Conservation (phyloP, 2,113 vertebrate species). For the Bujurquina vittata region DNA sequence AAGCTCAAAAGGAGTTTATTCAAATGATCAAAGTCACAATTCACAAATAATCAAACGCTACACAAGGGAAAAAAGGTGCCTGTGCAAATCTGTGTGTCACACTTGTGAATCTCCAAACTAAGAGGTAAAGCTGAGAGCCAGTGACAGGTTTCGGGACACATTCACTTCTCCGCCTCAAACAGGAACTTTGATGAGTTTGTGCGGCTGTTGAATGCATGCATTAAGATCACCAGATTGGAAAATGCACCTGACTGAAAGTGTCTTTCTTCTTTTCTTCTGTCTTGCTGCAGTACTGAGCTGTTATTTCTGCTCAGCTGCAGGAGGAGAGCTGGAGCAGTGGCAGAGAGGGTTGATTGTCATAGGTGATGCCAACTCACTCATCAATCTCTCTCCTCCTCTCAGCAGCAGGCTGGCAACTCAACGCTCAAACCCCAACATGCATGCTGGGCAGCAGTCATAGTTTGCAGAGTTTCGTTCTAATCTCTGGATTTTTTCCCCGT, state of each 20-base stretch:
- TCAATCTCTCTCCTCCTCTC: neutral
- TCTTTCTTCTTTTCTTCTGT: neutral
- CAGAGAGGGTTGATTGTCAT: neutral
- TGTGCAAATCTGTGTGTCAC: too few relatives aligned
- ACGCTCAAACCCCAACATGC: neutral
- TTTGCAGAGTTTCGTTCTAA: neutral
- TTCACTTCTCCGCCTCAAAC: neutral
- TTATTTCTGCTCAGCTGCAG: neutral
- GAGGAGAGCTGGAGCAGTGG: neutral
- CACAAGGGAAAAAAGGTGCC: too few relatives aligned
- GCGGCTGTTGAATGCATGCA: neutral
- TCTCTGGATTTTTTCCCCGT: neutral
- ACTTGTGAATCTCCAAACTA: too few relatives aligned
- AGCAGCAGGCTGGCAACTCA: neutral
- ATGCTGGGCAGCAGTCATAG: neutral
- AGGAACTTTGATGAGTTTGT: neutral
- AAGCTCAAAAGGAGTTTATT: neutral
- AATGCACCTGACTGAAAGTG: accelerated
- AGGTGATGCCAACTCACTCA: neutral
- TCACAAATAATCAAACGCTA: neutral
- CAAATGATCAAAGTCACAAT: neutral
- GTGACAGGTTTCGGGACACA: neutral
- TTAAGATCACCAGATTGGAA: accelerated
- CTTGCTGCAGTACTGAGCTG: neutral
- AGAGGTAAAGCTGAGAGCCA: too few relatives aligned